These are phyloP conservation scores for Hycleus cichorii DNA, from an alignment of 1,140 invertebrate genomes.

Conservation along the genomic window DNA sequence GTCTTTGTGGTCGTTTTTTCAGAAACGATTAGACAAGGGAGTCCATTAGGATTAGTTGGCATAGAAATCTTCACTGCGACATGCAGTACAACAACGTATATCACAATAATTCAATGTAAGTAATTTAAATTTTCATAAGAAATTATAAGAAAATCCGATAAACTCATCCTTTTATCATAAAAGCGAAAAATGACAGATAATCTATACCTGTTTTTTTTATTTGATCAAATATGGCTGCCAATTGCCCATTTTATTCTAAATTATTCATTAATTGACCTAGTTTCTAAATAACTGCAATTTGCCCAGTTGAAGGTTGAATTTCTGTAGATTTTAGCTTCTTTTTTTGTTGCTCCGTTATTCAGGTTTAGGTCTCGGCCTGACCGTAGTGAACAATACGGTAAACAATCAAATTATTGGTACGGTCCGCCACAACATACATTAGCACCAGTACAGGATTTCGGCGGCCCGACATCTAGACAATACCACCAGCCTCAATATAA, in stretches of 20 bases:
- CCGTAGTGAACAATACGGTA: slow-evolving; percentile 53
- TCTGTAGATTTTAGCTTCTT: too few relatives aligned
- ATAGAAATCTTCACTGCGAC: slow-evolving; percentile 26
- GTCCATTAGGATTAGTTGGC: slow-evolving; percentile 33
- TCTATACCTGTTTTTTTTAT: too few relatives aligned
- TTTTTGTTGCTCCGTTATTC: neutral
- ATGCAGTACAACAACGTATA: slow-evolving; percentile 40
- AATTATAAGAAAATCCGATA: too few relatives aligned
- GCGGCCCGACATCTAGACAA: slow-evolving; percentile 49
- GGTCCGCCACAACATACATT: slow-evolving; percentile 41
- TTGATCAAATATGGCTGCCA: too few relatives aligned
- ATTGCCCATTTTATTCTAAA: too few relatives aligned
- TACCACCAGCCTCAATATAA: slow-evolving; percentile 40
- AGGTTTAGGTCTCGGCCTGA: slow-evolving; percentile 51
- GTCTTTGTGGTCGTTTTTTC: too few relatives aligned
- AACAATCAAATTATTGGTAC: slow-evolving; percentile 43
- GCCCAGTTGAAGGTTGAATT: too few relatives aligned
- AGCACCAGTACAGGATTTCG: slow-evolving; percentile 49
- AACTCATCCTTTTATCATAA: too few relatives aligned
- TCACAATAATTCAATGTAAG: slow-evolving; percentile 34
- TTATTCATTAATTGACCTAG: too few relatives aligned
- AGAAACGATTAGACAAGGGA: slow-evolving; percentile 15
- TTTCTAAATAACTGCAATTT: too few relatives aligned
- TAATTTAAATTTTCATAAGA: neutral
- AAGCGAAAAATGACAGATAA: too few relatives aligned